Evolutionary conservation across 2,113 vertebrate species (phyloP), one percentile per base, ranked within the genome.

Genomic region (Plecturocebus donacophilus): DNA sequence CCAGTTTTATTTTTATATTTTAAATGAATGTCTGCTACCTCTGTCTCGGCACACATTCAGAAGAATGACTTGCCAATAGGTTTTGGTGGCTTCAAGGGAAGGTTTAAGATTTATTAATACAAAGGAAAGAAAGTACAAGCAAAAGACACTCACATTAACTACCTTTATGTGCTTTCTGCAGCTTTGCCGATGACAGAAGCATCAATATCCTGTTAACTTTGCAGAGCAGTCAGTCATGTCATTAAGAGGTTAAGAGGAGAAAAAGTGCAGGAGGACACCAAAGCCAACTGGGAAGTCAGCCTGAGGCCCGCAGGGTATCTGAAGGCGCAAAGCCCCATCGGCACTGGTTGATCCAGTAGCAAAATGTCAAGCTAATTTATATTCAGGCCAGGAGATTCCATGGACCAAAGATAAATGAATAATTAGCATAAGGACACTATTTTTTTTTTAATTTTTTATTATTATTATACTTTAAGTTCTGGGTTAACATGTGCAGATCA

Each of bases 91-190:
- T 93, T 84, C 80, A 77, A 85, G 42, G n/a, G 64, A 93, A 9
- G 42, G 47, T 81, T 87, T 54, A 49, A 92, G 84, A 95, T 95
- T 95, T 97, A 97, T n/a, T 79, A 75, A 85, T 84, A 86, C 54
- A 85, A 96, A 94, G 52, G 23, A 93, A 91, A 38, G 49, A 1
- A 95, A 1, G 38, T 2, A 47, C 42, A 96, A 95, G 21, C 35
- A 7, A 98, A 93, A 92, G 82, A 54, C 16, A 58, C 61, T 66
- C 71, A 19, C 54, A n/a, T 61, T 45, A 58, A 88, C 76, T 56
- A 13, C 77, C 40, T 49, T 79, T 94, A 54, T 80, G 81, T 38
- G 64, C 88, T 94, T 70, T 82, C 95, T 94, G 85, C 76, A 75
- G 94, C 49, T 23, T 13, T 20, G 10, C 6, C 47, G 68, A 70